These are phyloP conservation scores for Poecilia gillii DNA, from an alignment of 2,797 vertebrate species.

Conservation along the genomic window DNA sequence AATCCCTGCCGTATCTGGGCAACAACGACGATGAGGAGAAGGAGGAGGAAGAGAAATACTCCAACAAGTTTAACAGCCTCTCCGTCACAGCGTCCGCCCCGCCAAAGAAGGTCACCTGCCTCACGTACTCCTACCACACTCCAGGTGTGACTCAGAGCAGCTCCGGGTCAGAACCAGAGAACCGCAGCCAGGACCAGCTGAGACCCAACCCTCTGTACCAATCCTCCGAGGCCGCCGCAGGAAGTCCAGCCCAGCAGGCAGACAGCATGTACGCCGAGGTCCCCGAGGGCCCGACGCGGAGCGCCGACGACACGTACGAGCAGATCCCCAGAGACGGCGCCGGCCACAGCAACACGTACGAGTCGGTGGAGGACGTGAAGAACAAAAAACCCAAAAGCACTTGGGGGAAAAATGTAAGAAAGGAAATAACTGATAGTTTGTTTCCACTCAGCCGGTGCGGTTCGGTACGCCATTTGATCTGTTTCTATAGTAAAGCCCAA, in stretches of 20 bases:
- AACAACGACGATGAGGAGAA: conserved; percentile 28
- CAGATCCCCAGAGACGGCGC: conserved; percentile 12
- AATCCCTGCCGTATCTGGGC: conserved; percentile 45
- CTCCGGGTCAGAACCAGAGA: conserved; percentile 17
- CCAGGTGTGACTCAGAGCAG: background rate
- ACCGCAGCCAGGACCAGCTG: background rate
- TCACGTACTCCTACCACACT: conserved; percentile 53
- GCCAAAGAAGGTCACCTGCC: conserved; percentile 42
- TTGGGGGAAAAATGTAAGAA: conserved; percentile 72
- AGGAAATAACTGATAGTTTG: background rate
- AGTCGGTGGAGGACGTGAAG: conserved; percentile 64
- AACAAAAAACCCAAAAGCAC: conserved; percentile 55
- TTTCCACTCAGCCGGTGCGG: background rate
- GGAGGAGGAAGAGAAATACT: conserved; percentile 41
- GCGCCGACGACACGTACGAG: conserved; percentile 59
- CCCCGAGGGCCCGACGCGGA: conserved; percentile 12
- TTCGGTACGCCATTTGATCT: no score
- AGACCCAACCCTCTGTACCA: conserved; percentile 70
- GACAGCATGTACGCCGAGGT: conserved; percentile 58
- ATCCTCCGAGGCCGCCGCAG: background rate
- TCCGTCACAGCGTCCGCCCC: background rate
- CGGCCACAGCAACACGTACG: conserved; percentile 51
- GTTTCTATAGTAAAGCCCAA: background rate
- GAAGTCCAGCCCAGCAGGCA: background rate
- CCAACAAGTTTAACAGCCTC: conserved; percentile 11